Conservation (phyloP, 2,888 invertebrate genomes). For the Limnephilus auricula region DNA sequence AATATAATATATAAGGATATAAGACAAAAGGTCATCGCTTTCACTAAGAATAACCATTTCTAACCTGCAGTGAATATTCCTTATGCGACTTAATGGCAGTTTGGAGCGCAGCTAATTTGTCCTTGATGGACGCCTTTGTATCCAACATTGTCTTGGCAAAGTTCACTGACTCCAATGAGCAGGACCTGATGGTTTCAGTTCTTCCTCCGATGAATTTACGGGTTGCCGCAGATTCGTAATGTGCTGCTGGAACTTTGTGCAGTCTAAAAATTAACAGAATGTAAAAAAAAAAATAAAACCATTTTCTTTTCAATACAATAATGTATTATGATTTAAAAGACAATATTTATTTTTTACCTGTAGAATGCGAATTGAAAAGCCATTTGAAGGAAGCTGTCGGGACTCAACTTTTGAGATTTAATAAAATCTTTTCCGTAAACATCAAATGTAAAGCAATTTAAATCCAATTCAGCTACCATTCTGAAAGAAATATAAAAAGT, state of each 20-base stretch:
- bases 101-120: conserved; percentile 82
- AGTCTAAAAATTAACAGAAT: conserved; percentile 73
- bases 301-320: not conserved
- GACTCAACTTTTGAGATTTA: conserved; percentile 91
- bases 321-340: not conserved
- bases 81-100: conserved; percentile 90
- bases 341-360: conserved; percentile 74
- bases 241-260: conserved; percentile 86
- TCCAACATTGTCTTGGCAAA: conserved; percentile 87
- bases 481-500: conserved; percentile 74
- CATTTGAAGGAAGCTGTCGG: conserved; percentile 97
- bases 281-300: not conserved
- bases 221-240: conserved; percentile 95
- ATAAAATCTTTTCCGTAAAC: conserved; percentile 93
- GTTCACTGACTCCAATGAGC: conserved; percentile 87
- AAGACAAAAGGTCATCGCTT: no score
- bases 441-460: conserved; percentile 88
- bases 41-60: not conserved
- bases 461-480: conserved; percentile 85
- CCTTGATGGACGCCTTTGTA: conserved; percentile 73
- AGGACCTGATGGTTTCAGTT: conserved; percentile 96
- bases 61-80: conserved; percentile 85
- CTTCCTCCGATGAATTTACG: conserved; percentile 91
- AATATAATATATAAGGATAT: no score
- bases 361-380: conserved; percentile 94